These are phyloP conservation scores for Phrynosoma blainvillii DNA, from an alignment of 2,113 vertebrate genomes.

Conservation along the genomic window DNA sequence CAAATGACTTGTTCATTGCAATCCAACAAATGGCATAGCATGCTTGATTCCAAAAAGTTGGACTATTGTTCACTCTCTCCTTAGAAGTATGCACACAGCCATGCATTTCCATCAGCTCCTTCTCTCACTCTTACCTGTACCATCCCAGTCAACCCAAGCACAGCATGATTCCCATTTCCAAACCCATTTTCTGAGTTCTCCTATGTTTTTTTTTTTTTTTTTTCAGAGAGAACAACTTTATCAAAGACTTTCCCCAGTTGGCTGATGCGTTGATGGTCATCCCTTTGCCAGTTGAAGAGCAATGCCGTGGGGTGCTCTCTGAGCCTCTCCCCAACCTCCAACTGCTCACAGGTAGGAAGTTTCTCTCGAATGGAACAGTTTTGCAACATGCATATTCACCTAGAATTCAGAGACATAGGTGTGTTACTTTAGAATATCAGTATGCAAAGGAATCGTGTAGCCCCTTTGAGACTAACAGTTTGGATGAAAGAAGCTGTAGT, in stretches of 20 bases:
- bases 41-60: background rate
- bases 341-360: conserved; percentile 87
- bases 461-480: no score
- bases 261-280: conserved; percentile 96
- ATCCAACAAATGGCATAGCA: background rate
- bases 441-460: no score
- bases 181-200: conserved; percentile 54
- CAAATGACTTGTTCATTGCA: background rate
- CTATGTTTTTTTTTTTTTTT: conserved; percentile 71
- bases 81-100: no score
- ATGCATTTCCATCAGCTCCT: background rate
- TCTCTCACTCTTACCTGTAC: background rate
- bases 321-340: conserved; percentile 93
- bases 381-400: no score
- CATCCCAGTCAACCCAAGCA: background rate
- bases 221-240: conserved; percentile 97
- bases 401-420: no score
- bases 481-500: no score
- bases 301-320: conserved; percentile 93
- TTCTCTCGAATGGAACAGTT: no score
- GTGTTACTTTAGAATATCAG: no score
- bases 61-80: background rate
- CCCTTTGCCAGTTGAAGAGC: conserved; percentile 94
- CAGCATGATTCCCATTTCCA: background rate
- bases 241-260: conserved; percentile 97